A percentile compares a stretch with the other conserved stretches of the same genome.
Evolutionary conservation across 2,113 vertebrate genomes (phyloP).

Genomic region (Ploceus nigricollis): DNA sequence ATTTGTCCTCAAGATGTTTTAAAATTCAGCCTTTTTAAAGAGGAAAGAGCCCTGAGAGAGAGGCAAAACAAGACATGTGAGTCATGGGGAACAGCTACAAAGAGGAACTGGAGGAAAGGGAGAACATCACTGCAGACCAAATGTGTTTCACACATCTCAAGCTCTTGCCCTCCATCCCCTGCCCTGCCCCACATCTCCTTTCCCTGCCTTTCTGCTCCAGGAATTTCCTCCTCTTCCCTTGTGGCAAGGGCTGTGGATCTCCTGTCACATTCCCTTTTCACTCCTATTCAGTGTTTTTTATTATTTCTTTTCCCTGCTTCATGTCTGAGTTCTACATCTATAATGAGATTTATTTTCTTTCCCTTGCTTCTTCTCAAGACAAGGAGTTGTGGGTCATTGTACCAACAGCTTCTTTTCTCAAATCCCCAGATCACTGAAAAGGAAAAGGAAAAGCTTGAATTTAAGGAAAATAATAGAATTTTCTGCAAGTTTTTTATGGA

Average conservation of each 20-base stretch:
- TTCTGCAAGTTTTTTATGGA: background rate
- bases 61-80: background rate
- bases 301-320: background rate
- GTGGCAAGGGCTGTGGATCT: background rate
- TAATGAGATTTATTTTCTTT: background rate
- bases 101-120: accelerated
- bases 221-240: background rate
- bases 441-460: background rate
- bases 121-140: background rate
- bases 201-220: background rate
- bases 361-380: accelerated
- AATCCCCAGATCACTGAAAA: background rate
- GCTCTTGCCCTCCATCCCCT: background rate
- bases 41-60: background rate
- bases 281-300: background rate
- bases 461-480: background rate
- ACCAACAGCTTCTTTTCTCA: background rate
- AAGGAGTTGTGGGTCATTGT: background rate
- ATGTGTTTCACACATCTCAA: background rate
- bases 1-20: background rate
- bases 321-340: background rate
- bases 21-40: background rate
- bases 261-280: background rate
- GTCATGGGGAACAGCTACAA: background rate
- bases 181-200: background rate